Evolutionary conservation across 2,797 vertebrate genomes (phyloP), one percentile per base, ranked within the genome.

Genomic region (Lithobates sylvaticus): DNA sequence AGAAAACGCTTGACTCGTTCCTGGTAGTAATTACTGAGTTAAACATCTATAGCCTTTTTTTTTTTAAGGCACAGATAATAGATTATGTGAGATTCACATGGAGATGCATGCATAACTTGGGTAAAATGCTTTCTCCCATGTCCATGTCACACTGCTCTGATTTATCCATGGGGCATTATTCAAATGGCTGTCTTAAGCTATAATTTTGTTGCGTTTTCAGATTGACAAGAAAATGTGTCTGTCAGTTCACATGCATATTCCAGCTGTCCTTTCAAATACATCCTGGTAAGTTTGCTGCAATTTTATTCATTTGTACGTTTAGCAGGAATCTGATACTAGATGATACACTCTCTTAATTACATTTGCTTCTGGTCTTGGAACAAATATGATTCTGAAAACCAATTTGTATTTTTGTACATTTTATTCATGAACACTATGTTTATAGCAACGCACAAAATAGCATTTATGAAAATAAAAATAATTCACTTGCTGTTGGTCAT

Each of bases 221-320:
- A 87, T 80, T 87, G 86, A 87, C 86, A 84, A 87, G 86, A 87
- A 87, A 87, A 87, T 87, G 86, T 87, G 76, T 80, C 81, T 87
- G 86, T 87, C 86, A 87, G 81, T 64, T 87, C 70, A 42, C 81
- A 79, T 65, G 69, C 86, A 80, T 84, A 84, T 87, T 84, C 76
- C 86, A 87, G 86, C 81, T 84, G 86, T 87, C 86, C 86, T 84
- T 84, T 80, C 72, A 84, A 64, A 84, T 54, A 74, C 76, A 27
- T 61, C 68, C 64, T 76, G 76, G 67, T 76, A 71, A 58, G 47
- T 69, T 69, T 64, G 44, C 26, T 75, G 73, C 86, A 87, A 84
- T 84, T 87, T 84, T 87, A 80, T 87, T 87, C 86, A 76, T 47
- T 87, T 84, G 29, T 78, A 84, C 64, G 23, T 80, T 61, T 84